Conservation (phyloP, 2,797 vertebrate genomes). For the Phataginus tetradactyla region DNA sequence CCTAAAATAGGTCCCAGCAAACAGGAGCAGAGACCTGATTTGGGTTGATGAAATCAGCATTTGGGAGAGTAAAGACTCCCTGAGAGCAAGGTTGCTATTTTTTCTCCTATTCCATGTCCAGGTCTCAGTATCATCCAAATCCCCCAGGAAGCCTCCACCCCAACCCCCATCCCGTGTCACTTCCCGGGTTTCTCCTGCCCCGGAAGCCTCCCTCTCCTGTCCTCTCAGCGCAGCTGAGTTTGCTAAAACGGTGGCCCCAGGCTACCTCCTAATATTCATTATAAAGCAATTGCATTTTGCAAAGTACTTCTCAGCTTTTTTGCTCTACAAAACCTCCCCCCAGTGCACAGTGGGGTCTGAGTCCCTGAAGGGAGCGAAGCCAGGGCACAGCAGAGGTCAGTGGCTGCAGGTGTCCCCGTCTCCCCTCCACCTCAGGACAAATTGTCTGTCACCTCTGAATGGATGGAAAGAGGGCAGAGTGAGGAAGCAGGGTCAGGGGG, state of each 20-base stretch:
- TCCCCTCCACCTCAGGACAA: not conserved
- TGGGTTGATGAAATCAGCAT: constrained; percentile 49
- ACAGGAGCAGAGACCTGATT: constrained; percentile 55
- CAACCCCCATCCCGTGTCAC: not conserved
- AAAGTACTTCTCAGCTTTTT: constrained; percentile 12
- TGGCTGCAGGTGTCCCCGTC: not conserved
- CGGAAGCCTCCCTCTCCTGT: not conserved
- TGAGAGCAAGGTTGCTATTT: constrained; percentile 42
- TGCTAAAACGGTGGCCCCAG: constrained; percentile 10
- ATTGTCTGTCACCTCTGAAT: not conserved
- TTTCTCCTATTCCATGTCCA: not conserved
- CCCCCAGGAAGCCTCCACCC: not conserved
- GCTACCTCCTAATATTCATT: not conserved
- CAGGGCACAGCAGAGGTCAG: not conserved
- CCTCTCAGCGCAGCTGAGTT: not conserved
- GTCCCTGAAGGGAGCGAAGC: not conserved
- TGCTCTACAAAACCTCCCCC: not conserved
- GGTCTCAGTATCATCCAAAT: not conserved
- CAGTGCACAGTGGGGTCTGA: not conserved
- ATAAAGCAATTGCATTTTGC: constrained; percentile 34
- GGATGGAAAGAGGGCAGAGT: not conserved
- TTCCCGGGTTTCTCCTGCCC: not conserved
- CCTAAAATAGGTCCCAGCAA: constrained; percentile 74
- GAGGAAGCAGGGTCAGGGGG: not conserved
- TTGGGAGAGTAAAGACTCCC: constrained; percentile 21